Evolutionary conservation across 2,888 invertebrate species (phyloP).

Genomic region (Phyllotreta striolata): DNA sequence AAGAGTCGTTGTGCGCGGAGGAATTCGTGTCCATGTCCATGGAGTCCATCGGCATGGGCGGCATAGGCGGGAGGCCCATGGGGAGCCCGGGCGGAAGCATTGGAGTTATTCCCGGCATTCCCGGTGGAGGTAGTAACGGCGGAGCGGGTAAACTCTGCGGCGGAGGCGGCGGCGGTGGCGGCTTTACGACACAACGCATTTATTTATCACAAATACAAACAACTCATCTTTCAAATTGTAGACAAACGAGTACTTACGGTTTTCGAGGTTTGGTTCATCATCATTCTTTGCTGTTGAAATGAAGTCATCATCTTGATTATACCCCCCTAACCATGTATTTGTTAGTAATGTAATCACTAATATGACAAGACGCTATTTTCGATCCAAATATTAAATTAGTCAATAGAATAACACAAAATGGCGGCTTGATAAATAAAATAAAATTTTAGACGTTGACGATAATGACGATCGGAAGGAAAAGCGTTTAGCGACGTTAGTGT

Average conservation of each 20-base stretch:
- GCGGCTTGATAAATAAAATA: constrained; percentile 1
- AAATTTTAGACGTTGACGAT: background rate
- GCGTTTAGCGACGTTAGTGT: background rate
- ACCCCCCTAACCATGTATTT: background rate
- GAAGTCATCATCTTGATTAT: constrained; percentile 56
- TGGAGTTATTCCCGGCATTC: constrained; percentile 32
- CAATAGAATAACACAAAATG: constrained; percentile 18
- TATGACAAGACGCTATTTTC: background rate
- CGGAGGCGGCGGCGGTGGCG: constrained; percentile 18
- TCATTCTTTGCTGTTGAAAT: constrained; percentile 55
- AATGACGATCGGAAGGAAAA: background rate
- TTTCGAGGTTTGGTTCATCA: constrained; percentile 43
- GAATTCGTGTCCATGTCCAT: constrained; percentile 17
- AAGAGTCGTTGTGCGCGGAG: background rate
- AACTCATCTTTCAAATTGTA: too few relatives aligned
- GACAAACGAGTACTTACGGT: constrained; percentile 34
- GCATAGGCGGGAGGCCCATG: constrained; percentile 29
- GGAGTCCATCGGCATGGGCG: constrained; percentile 21
- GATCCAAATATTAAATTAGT: background rate
- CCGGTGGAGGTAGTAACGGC: constrained; percentile 30
- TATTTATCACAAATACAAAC: background rate
- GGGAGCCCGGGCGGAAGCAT: constrained; percentile 33
- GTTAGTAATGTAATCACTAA: background rate
- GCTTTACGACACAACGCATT: constrained; percentile 4
- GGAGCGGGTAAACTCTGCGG: constrained; percentile 28